These are phyloP conservation scores for Proteles cristata DNA, from an alignment of 2,113 vertebrate species.

Conservation along the genomic window DNA sequence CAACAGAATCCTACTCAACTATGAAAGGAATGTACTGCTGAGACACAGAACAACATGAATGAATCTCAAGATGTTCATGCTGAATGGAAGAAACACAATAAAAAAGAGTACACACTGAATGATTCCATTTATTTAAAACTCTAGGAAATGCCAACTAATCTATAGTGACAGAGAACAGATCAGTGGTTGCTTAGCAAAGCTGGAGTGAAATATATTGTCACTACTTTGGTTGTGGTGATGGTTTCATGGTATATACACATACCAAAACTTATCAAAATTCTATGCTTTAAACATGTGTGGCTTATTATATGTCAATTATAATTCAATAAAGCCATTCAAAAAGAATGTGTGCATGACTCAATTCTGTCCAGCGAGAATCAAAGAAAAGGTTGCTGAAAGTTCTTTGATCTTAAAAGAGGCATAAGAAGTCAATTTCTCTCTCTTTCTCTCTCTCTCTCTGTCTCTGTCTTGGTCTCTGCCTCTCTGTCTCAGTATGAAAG, in stretches of 20 bases:
- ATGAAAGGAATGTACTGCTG: not conserved
- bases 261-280: not conserved
- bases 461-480: too few relatives aligned
- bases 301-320: not conserved
- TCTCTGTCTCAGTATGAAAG: not conserved
- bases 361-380: not conserved
- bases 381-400: not conserved
- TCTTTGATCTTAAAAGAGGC: constrained; percentile 1
- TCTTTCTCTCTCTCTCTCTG: not conserved
- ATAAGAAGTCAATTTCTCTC: not conserved
- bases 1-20: not conserved
- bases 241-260: not conserved
- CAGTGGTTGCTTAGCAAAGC: not conserved
- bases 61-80: not conserved
- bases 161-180: not conserved
- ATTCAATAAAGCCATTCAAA: not conserved
- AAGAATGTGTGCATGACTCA: not conserved
- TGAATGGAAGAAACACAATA: not conserved
- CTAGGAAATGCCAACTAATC: not conserved
- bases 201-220: too few relatives aligned
- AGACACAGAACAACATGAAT: not conserved
- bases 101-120: not conserved
- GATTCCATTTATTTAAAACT: not conserved
- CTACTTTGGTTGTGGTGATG: not conserved
- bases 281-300: not conserved